These are phyloP conservation scores for Tragelaphus imberbis DNA, from an alignment of 2,113 vertebrate species.

Conservation along the genomic window DNA sequence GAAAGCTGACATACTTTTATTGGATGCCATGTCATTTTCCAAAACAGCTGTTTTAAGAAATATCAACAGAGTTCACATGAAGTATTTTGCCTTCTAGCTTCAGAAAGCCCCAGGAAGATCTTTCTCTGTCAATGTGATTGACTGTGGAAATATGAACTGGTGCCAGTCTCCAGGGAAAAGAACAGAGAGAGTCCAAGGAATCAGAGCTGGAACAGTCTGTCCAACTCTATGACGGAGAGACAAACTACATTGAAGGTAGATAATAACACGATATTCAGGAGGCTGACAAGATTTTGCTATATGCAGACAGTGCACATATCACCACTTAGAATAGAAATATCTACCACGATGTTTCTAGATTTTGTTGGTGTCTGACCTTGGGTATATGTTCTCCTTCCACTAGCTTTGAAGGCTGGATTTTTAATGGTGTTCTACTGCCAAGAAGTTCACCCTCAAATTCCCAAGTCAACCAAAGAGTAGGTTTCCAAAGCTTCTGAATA, in stretches of 20 bases:
- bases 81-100: constrained; percentile 53
- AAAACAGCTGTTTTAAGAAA: constrained; percentile 69
- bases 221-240: not conserved
- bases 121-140: constrained; percentile 36
- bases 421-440: not conserved
- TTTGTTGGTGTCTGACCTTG: not conserved
- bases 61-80: constrained; percentile 56
- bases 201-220: not conserved
- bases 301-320: fast-evolving
- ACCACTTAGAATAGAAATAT: not conserved
- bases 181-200: not conserved
- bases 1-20: constrained; percentile 62
- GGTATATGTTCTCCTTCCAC: not conserved
- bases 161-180: constrained; percentile 30
- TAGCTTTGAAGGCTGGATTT: not conserved
- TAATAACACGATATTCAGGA: not conserved
- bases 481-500: not conserved
- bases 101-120: constrained; percentile 16
- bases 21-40: constrained; percentile 38
- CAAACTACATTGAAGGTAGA: not conserved
- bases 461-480: not conserved
- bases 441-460: not conserved
- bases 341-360: not conserved
- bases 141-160: constrained; percentile 37
- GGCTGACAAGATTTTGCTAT: not conserved